Percentiles rank a stretch among this genome's conserved stretches.
phyloP scores from a whole-genome alignment of 1,140 invertebrate genomes.

The Caenorhabditis inopinata region DNA sequence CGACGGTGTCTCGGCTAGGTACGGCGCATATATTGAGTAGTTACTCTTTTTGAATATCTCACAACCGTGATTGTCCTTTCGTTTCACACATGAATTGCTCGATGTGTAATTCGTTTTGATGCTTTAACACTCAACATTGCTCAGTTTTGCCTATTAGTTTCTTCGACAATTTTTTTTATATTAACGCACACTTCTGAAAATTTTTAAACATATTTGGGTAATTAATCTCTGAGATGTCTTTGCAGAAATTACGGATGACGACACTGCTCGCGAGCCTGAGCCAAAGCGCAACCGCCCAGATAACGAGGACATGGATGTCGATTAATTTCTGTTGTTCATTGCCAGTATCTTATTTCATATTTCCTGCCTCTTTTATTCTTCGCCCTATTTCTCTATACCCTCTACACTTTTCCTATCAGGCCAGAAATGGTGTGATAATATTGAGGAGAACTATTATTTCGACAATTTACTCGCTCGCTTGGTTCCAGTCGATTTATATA shows the following conservation, averaged over 20 bases:
- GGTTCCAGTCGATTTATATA: neutral
- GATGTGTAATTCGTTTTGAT: no score
- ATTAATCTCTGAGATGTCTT: neutral
- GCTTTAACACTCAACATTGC: neutral
- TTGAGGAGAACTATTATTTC: neutral
- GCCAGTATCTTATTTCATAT: neutral
- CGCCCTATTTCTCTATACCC: neutral
- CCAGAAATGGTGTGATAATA: conserved; percentile 29
- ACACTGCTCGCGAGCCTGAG: conserved; percentile 10
- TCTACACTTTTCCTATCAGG: neutral
- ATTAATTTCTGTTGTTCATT: neutral
- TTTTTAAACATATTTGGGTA: neutral
- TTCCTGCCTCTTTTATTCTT: neutral
- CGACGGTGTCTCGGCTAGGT: conserved; percentile 19
- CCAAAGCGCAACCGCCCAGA: conserved; percentile 41
- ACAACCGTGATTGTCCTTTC: neutral
- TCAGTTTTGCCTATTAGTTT: no score
- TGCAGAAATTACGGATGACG: neutral
- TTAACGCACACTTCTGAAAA: neutral
- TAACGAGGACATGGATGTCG: conserved; percentile 39
- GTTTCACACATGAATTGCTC: no score
- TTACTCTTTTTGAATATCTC: neutral
- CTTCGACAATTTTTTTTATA: no score
- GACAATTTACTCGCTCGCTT: neutral
- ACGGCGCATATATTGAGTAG: neutral